These are phyloP conservation scores for Oscheius sp. DNA, from an alignment of 2,888 invertebrate species.

Conservation along the genomic window DNA sequence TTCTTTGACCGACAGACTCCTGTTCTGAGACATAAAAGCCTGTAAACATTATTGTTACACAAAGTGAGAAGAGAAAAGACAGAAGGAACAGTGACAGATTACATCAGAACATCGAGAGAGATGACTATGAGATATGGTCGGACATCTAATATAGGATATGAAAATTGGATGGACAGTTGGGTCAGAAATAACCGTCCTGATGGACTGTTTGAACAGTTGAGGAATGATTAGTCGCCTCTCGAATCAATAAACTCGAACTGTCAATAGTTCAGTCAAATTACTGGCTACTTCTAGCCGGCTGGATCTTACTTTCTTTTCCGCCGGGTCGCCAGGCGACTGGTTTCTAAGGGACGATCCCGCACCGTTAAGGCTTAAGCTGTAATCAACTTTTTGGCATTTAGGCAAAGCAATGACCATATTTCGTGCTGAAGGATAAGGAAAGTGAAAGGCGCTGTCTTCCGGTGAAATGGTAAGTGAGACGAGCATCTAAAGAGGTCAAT, in stretches of 20 bases:
- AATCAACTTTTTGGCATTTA: not conserved
- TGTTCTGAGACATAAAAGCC: constrained; percentile 17
- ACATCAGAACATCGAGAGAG: constrained; percentile 20
- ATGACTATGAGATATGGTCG: constrained; percentile 27
- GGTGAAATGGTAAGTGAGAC: constrained; percentile 23
- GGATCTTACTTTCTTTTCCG: constrained; percentile 1
- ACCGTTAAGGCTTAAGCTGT: not conserved
- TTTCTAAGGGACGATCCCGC: not conserved
- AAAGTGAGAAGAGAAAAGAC: constrained; percentile 13
- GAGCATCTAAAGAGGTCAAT: constrained; percentile 31
- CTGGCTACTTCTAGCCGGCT: constrained; percentile 12
- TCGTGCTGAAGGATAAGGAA: too few species aligned
- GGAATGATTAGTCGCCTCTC: constrained; percentile 2
- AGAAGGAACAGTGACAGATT: constrained; percentile 19
- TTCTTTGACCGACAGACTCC: constrained; percentile 19
- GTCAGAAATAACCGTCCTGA: not conserved
- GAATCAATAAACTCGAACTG: constrained; percentile 9
- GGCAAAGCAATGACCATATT: too few species aligned
- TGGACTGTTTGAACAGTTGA: constrained; percentile 27
- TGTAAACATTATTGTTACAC: too few species aligned
- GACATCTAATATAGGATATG: constrained; percentile 27
- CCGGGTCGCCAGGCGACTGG: constrained; percentile 6
- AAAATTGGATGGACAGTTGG: constrained; percentile 19
- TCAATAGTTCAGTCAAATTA: constrained; percentile 18
- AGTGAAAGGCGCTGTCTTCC: not conserved